Evolutionary conservation across 2,113 vertebrate species (phyloP), one percentile per base, ranked within the genome.

Genomic region (Mormyrus lacerda): DNA sequence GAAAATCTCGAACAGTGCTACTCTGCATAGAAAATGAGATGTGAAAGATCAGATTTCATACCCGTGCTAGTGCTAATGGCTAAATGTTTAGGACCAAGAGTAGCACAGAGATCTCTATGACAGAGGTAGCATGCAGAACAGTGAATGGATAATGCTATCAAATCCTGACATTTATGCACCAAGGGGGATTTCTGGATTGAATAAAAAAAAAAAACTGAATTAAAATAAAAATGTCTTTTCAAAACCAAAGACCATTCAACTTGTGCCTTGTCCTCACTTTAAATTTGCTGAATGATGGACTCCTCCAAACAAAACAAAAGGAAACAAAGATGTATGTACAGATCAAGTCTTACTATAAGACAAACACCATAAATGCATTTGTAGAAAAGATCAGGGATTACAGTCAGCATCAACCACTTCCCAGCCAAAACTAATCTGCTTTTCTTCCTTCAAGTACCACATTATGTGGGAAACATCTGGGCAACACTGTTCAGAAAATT

Each of bases 261-360:
- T 85, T 47, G 83, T 50, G 83, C 44, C 95, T 91, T 90, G 91
- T 93, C 92, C 76, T 76, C 73, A 79, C 50, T 91, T 93, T 88
- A 91, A 89, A 93, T 94, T 94, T 45, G 92, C 92, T 89, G 89
- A 94, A 92, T 91, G 91, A 94, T 93, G 91, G 92, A 93, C 92
- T 94, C 95, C 94, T 93, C 95, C 93, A 93, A 94, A 94, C 93
- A 92, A 93, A 94, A 91, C 65, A 90, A 90, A 93, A 94, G 94
- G 91, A 95, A 96, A 93, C 94, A 79, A 76, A 35, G 73, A 88
- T 95, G 94, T 94, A 94, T 94, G 95, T 93, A 94, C 92, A 92
- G 94, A 96, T 96, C 94, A 96, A 96, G 95, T 97, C 96, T 97
- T 97, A 97, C 92, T 96, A 95, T 96, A 96, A 97, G 96, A 97